Percentiles rank a stretch among this genome's conserved stretches.
Conservation (phyloP, 2,888 invertebrate species). For the Melitaea athalia region DNA sequence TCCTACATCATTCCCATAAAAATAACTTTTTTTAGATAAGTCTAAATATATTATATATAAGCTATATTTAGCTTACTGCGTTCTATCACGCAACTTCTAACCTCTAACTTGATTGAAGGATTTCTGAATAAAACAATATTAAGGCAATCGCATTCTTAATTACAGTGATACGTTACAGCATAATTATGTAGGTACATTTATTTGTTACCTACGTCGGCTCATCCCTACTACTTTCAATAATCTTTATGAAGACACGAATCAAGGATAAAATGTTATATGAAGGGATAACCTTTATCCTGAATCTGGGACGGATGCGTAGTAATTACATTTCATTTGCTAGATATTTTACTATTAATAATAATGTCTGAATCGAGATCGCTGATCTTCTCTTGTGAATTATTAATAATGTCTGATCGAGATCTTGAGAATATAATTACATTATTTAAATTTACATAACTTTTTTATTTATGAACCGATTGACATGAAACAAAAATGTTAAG, state of each 20-base stretch:
- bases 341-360: neutral
- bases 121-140: neutral
- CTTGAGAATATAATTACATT: no score
- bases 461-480: no score
- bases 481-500: no score
- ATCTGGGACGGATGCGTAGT: neutral
- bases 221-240: conserved; percentile 4
- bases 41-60: no score
- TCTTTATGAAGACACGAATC: conserved; percentile 16
- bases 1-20: no score
- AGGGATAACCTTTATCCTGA: conserved; percentile 12
- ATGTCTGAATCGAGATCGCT: neutral
- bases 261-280: neutral
- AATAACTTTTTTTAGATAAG: no score
- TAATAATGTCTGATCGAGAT: no score
- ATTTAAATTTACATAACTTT: no score
- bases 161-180: conserved; percentile 8
- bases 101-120: neutral
- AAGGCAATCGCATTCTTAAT: neutral
- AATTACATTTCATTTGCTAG: neutral
- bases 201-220: conserved; percentile 18
- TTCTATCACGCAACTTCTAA: no score
- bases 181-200: conserved; percentile 10
- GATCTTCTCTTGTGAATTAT: neutral
- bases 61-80: no score